Conservation (phyloP, 2,888 invertebrate genomes). For the Nymphalis polychloros region DNA sequence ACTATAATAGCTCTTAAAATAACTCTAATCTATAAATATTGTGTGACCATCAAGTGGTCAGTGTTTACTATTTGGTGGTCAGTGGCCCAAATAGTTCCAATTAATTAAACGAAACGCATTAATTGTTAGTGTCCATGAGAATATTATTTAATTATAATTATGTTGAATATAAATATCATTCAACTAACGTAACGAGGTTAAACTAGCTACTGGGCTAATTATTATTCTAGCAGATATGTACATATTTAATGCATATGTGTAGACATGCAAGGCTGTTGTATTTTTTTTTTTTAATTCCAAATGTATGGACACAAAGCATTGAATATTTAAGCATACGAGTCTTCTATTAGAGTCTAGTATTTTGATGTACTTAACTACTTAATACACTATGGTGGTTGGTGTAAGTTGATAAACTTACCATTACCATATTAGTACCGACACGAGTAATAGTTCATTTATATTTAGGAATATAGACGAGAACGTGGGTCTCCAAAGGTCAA, state of each 20-base stretch:
- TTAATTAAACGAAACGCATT: too few relatives aligned
- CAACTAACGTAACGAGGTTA: slow-evolving; percentile 2
- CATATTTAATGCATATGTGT: slow-evolving; percentile 4
- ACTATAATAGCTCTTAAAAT: too few relatives aligned
- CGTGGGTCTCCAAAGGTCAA: too few relatives aligned
- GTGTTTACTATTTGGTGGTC: too few relatives aligned
- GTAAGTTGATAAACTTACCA: slow-evolving; percentile 25
- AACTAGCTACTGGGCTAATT: neutral
- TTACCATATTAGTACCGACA: too few relatives aligned
- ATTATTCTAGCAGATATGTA: neutral
- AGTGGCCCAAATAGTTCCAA: too few relatives aligned
- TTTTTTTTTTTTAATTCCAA: slow-evolving; percentile 10
- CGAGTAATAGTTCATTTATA: too few relatives aligned
- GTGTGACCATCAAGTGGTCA: too few relatives aligned
- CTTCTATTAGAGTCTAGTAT: slow-evolving; percentile 43
- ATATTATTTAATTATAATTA: too few relatives aligned
- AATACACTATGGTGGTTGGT: slow-evolving; percentile 42
- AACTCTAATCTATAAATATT: too few relatives aligned
- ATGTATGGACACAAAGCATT: slow-evolving; percentile 26
- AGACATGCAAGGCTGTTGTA: slow-evolving; percentile 7
- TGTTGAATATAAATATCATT: slow-evolving; percentile 1
- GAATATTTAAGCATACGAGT: slow-evolving; percentile 46
- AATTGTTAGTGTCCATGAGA: too few relatives aligned
- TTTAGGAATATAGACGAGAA: too few relatives aligned
- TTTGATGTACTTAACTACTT: slow-evolving; percentile 52